Conservation (phyloP, 2,888 invertebrate species). For the Drosophila fulvimacula region DNA sequence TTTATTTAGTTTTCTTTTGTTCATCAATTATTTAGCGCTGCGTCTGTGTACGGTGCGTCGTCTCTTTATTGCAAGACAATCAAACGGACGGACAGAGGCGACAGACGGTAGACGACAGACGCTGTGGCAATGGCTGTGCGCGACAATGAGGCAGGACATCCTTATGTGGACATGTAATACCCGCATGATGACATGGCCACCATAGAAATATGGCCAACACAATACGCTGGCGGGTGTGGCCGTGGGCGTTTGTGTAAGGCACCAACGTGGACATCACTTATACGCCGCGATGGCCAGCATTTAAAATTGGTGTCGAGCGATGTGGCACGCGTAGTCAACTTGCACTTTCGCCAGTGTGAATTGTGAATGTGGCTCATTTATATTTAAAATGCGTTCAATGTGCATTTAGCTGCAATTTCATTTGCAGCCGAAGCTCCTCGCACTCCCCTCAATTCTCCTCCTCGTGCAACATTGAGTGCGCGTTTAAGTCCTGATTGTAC, state of each 20-base stretch:
- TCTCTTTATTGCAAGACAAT: slow-evolving; percentile 66
- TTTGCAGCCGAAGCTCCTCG: slow-evolving; percentile 13
- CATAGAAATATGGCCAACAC: slow-evolving; percentile 1
- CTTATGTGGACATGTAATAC: slow-evolving; percentile 5
- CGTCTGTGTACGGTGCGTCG: slow-evolving; percentile 47
- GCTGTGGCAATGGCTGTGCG: neutral
- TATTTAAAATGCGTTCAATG: slow-evolving; percentile 61
- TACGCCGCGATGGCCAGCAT: slow-evolving; percentile 21
- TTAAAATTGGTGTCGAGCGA: slow-evolving; percentile 13
- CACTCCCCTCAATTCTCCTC: slow-evolving; percentile 19
- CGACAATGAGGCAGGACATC: neutral
- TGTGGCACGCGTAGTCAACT: slow-evolving; percentile 27
- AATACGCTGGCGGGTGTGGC: neutral
- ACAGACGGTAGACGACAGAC: neutral
- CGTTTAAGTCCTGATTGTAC: slow-evolving; percentile 54
- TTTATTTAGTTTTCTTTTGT: slow-evolving; percentile 76
- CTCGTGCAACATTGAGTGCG: slow-evolving; percentile 53
- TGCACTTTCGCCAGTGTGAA: slow-evolving; percentile 49
- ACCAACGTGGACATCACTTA: slow-evolving; percentile 36
- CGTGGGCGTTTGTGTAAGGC: neutral
- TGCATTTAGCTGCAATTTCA: slow-evolving; percentile 67
- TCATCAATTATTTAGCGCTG: slow-evolving; percentile 71
- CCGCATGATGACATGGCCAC: slow-evolving; percentile 24
- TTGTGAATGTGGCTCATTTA: slow-evolving; percentile 42
- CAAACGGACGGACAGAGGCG: slow-evolving; percentile 23